Base-by-base conservation (phyloP, 1,140 invertebrate genomes). In the Aphaenogaster floridana region DNA sequence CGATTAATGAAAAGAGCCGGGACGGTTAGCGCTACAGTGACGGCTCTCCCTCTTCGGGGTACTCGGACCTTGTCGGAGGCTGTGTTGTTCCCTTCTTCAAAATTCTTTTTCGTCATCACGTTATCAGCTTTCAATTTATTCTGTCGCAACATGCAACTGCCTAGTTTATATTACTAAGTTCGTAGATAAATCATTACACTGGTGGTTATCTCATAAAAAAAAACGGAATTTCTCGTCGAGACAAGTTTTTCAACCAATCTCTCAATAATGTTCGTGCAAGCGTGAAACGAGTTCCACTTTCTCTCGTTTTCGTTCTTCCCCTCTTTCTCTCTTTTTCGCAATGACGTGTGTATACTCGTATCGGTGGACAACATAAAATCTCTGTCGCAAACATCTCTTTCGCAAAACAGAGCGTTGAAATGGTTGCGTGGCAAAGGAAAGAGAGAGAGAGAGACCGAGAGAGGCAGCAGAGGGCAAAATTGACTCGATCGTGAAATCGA, bases 401-500 rank as follows among this genome's bases (percentile, higher is more conserved):
- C 54, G 52, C 86, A 87, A 91, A 92, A 92, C 88, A 87, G 86
- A 92, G 76, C 88, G 89, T 57, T 8, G 57, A 59, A 77, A 78
- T 45, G 88, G 69, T 42, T 78, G 64, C 52, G 39, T 34, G 57
- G 59, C 8, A 54, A 42, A 72, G 39, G 57, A 9, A 39, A 68
- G 59, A 39, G n/a, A 52, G 0, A 66, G n/a, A 63, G 34, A 48
- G 77, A 85, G 69, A 86, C 69, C 86, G 78, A 64, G 64, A 86
- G 61, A 42, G 64, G 86, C 57, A 72, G 86, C 64, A 80, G 91
- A 86, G 88, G 87, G 89, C 91, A 91, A 93, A 93, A 92, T 93
- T 92, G 92, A 93, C 92, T 93, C 89, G 92, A 80, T 90, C 92
- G 90, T 91, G 88, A 89, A 91, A 91, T 91, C 90, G 90, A 91